Conservation (phyloP, 2,888 invertebrate genomes). For the Hirtodrosophila alboralis region DNA sequence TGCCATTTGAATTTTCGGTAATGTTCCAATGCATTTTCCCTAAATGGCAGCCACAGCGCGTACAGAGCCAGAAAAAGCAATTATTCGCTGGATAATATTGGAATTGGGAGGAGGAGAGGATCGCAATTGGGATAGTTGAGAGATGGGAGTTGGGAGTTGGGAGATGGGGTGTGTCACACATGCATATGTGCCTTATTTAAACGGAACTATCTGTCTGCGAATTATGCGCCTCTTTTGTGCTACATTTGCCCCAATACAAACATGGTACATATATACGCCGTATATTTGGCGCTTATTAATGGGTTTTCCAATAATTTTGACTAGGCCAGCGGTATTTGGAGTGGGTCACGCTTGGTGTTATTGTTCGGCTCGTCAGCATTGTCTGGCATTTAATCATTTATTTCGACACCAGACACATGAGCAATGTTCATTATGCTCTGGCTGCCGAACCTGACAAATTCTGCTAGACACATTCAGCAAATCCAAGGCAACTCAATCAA, state of each 20-base stretch:
- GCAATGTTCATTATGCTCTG: too few relatives aligned
- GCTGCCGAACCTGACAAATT: constrained; percentile 33
- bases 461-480: constrained; percentile 6
- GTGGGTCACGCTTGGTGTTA: constrained; percentile 56
- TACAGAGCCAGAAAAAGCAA: too few relatives aligned
- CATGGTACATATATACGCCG: constrained; percentile 40
- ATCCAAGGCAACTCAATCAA: constrained; percentile 59
- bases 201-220: constrained; percentile 17
- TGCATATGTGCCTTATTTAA: constrained; percentile 43
- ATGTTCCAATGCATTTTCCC: too few relatives aligned
- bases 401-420: constrained; percentile 51
- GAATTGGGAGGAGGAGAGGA: too few relatives aligned
- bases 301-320: constrained; percentile 70
- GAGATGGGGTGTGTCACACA: too few relatives aligned
- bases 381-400: constrained; percentile 57
- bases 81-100: too few relatives aligned
- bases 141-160: too few relatives aligned
- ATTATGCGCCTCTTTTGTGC: constrained; percentile 31
- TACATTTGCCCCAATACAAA: constrained; percentile 52
- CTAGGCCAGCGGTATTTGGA: constrained; percentile 18
- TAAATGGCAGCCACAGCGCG: too few relatives aligned
- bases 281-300: constrained; percentile 63
- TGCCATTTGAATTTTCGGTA: too few relatives aligned
- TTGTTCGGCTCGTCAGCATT: constrained; percentile 42
- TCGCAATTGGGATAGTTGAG: too few relatives aligned